These are phyloP conservation scores for Ceratina calcarata DNA, from an alignment of 1,140 invertebrate species.

Conservation along the genomic window DNA sequence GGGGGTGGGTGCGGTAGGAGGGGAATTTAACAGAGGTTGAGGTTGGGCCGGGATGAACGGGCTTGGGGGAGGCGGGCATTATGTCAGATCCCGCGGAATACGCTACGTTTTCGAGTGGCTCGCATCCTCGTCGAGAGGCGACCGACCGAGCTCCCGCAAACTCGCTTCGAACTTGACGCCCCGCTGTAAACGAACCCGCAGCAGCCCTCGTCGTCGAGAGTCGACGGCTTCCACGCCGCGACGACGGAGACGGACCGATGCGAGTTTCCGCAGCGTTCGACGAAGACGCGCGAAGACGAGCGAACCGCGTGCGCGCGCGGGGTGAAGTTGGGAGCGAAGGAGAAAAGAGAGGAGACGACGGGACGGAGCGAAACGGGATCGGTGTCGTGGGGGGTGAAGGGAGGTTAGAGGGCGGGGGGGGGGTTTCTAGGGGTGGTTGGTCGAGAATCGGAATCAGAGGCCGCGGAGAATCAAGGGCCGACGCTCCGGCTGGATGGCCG, in stretches of 20 bases:
- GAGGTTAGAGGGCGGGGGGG: slow-evolving; percentile 28
- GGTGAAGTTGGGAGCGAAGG: slow-evolving; percentile 12
- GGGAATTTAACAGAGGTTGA: slow-evolving; percentile 39
- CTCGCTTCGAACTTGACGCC: slow-evolving; percentile 60
- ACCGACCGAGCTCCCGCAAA: slow-evolving; percentile 64
- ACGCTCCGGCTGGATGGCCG: slow-evolving; percentile 20
- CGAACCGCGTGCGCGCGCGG: neutral
- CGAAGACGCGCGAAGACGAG: slow-evolving; percentile 15
- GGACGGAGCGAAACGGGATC: slow-evolving; percentile 19
- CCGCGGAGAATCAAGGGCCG: slow-evolving; percentile 62
- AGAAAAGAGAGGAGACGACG: neutral
- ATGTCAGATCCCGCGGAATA: slow-evolving; percentile 59
- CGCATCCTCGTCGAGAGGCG: slow-evolving; percentile 65
- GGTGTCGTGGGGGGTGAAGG: neutral
- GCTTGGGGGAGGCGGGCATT: slow-evolving; percentile 44
- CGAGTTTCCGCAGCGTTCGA: neutral
- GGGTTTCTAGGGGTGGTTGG: slow-evolving; percentile 43
- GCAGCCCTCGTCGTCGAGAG: slow-evolving; percentile 32
- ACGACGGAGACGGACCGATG: slow-evolving; percentile 21
- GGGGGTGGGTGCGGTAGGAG: neutral
- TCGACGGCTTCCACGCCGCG: slow-evolving; percentile 17
- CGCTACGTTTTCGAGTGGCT: slow-evolving; percentile 69
- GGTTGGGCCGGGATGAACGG: slow-evolving; percentile 11
- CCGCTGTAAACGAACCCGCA: slow-evolving; percentile 51
- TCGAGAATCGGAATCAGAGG: slow-evolving; percentile 34